Percentiles rank a stretch among this genome's conserved stretches.
Evolutionary conservation across 1,140 invertebrate genomes (phyloP).

Genomic region (Trichonephila clavata): DNA sequence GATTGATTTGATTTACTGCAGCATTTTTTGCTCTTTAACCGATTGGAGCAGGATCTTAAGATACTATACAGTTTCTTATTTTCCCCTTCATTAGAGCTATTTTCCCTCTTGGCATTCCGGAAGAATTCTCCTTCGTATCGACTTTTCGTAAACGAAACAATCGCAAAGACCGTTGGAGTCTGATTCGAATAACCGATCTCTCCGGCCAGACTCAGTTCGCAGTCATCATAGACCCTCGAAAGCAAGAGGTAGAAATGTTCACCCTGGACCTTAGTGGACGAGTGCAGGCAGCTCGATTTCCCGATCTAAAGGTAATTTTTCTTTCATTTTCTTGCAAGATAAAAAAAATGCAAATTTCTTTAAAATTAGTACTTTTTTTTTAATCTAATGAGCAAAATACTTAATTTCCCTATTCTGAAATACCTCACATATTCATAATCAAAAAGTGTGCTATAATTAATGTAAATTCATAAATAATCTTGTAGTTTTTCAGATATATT

Average conservation of each 20-base stretch:
- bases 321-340: background rate
- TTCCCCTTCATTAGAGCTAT: constrained; percentile 82
- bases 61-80: too few species aligned
- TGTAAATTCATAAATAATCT: too few species aligned
- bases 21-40: too few species aligned
- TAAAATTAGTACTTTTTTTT: too few species aligned
- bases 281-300: constrained; percentile 85
- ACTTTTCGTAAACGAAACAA: constrained; percentile 85
- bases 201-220: constrained; percentile 85
- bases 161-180: constrained; percentile 85
- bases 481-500: too few species aligned
- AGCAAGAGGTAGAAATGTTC: constrained; percentile 85
- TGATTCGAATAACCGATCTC: constrained; percentile 86
- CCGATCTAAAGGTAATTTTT: constrained; percentile 82
- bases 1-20: too few species aligned
- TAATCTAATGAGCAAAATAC: too few species aligned
- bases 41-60: too few species aligned
- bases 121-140: constrained; percentile 87
- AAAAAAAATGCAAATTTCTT: too few species aligned
- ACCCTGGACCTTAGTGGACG: constrained; percentile 84
- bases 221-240: constrained; percentile 86
- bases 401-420: too few species aligned
- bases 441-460: too few species aligned
- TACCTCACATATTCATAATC: too few species aligned
- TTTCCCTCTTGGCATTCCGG: constrained; percentile 86